Evolutionary conservation across 2,797 vertebrate species (phyloP).

Genomic region (Sebastes hubbsi): DNA sequence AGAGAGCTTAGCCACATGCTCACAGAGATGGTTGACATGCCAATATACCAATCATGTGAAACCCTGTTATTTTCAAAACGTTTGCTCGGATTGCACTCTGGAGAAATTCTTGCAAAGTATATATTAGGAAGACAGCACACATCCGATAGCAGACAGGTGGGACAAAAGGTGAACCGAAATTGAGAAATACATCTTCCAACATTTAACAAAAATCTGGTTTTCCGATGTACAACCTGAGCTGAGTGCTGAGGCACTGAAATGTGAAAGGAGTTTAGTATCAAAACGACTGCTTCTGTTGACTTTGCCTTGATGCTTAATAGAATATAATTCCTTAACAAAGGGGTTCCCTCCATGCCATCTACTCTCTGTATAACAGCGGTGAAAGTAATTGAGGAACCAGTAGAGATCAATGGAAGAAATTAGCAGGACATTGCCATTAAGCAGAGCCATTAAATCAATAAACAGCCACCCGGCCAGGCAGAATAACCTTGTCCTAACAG

Average conservation of each 20-base stretch:
- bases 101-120: constrained; percentile 4
- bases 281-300: not conserved
- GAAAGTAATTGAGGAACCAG: constrained; percentile 20
- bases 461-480: constrained; percentile 9
- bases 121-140: not conserved
- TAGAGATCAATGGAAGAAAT: constrained; percentile 48
- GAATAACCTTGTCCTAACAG: constrained; percentile 12
- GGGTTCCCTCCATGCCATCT: not conserved
- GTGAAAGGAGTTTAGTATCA: not conserved
- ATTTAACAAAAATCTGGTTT: not conserved
- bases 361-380: not conserved
- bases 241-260: not conserved
- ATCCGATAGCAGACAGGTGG: not conserved
- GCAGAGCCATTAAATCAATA: constrained; percentile 43
- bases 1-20: constrained; percentile 39
- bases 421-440: constrained; percentile 27
- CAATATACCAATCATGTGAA: constrained; percentile 39
- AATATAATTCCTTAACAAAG: not conserved
- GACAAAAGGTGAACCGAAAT: constrained; percentile 3
- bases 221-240: not conserved
- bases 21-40: constrained; percentile 18
- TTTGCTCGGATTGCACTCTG: not conserved
- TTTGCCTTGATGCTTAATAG: not conserved
- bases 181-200: not conserved
- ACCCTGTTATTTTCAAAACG: constrained; percentile 25